Conservation (phyloP, 2,797 vertebrate species). For the Gouania willdenowi region DNA sequence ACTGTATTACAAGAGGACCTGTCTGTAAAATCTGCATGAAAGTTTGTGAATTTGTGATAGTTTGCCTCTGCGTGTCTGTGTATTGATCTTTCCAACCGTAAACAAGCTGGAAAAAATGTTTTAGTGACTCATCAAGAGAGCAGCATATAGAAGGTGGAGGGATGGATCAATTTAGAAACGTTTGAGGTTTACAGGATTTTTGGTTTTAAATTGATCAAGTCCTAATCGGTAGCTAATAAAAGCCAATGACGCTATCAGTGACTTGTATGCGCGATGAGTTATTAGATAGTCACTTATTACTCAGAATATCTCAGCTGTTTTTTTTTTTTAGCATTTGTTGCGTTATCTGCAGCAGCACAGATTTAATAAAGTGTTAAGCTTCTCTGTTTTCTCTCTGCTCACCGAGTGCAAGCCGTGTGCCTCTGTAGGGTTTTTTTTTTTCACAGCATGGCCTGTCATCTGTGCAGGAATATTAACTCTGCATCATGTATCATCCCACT, state of each 20-base stretch:
- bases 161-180: too few species aligned
- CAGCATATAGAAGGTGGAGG: too few species aligned
- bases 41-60: too few species aligned
- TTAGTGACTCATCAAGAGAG: too few species aligned
- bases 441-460: conserved; percentile 4
- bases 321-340: conserved; percentile 14
- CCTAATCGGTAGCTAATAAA: conserved; percentile 11
- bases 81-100: too few species aligned
- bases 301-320: conserved; percentile 14
- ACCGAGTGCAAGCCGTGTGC: conserved; percentile 18
- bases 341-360: conserved; percentile 26
- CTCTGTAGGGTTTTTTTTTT: background rate
- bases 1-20: too few species aligned
- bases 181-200: too few species aligned
- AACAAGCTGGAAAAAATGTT: too few species aligned
- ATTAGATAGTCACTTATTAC: conserved; percentile 30
- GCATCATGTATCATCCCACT: background rate
- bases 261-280: background rate
- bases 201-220: too few species aligned
- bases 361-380: conserved; percentile 49
- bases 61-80: too few species aligned
- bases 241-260: conserved; percentile 11
- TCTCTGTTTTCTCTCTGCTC: conserved; percentile 27
- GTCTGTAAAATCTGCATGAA: too few species aligned
- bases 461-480: conserved; percentile 12